A percentile compares a stretch with the other conserved stretches of the same genome.
phyloP scores from a whole-genome alignment of 2,113 vertebrate genomes.

The Tenebrosternarchus preto region DNA sequence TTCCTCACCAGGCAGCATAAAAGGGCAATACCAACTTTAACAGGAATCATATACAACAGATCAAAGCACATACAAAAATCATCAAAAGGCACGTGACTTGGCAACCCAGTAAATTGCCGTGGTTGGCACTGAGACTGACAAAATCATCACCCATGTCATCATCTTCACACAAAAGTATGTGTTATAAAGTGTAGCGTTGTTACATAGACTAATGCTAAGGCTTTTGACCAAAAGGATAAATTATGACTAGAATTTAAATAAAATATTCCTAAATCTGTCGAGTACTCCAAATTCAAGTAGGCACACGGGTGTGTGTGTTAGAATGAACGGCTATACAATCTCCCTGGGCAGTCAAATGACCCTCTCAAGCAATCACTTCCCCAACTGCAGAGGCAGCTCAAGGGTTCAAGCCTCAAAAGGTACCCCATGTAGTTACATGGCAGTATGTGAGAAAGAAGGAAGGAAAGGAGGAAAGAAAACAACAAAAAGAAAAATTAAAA shows the following conservation, averaged over 20 bases:
- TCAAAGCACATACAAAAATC: too few species aligned
- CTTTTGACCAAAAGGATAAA: neutral
- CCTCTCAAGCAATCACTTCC: neutral
- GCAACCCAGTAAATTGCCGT: too few species aligned
- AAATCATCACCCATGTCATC: too few species aligned
- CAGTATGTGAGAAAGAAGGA: too few species aligned
- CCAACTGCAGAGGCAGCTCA: slow-evolving; percentile 3
- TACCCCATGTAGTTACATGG: neutral
- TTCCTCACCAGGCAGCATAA: too few species aligned
- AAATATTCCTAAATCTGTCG: neutral
- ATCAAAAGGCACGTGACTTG: too few species aligned
- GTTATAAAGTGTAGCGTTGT: neutral
- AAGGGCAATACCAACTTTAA: too few species aligned
- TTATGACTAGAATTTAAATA: neutral
- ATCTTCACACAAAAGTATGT: neutral
- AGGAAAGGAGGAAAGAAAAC: neutral
- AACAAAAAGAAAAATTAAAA: neutral
- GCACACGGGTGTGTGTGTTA: neutral
- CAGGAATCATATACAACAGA: too few species aligned
- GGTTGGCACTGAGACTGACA: too few species aligned
- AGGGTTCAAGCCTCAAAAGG: neutral
- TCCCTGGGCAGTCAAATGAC: neutral
- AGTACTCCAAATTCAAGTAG: neutral
- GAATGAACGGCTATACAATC: neutral
- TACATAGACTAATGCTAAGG: neutral